Conservation (phyloP, 2,113 vertebrate species). For the Sciurus niger region DNA sequence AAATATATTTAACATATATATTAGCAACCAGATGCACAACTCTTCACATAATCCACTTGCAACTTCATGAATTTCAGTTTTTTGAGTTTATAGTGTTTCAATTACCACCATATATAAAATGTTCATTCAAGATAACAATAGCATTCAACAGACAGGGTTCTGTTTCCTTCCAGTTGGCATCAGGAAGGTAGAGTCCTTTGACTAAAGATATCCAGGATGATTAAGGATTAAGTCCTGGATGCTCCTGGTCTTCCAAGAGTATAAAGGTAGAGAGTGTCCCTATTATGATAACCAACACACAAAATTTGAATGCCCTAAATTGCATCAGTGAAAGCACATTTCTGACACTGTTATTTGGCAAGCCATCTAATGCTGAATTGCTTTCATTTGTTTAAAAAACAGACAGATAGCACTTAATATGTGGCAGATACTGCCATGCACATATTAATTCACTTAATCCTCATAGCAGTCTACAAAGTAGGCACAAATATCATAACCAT, state of each 20-base stretch:
- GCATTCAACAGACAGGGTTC: neutral
- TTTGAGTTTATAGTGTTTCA: neutral
- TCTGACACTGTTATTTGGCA: neutral
- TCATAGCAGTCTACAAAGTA: neutral
- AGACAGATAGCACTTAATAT: neutral
- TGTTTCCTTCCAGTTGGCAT: neutral
- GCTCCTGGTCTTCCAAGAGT: neutral
- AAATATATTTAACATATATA: neutral
- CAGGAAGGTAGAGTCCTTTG: neutral
- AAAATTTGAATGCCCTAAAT: neutral
- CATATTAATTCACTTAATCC: neutral
- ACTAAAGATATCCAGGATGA: neutral
- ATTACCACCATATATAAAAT: neutral
- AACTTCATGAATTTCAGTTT: neutral
- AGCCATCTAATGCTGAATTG: neutral
- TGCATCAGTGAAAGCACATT: neutral
- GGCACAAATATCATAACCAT: neutral
- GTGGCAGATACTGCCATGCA: neutral
- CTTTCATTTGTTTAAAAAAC: neutral
- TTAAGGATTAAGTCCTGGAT: neutral
- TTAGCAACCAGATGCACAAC: neutral
- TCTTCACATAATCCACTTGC: neutral
- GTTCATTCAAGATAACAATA: conserved; percentile 1
- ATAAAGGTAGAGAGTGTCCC: neutral
- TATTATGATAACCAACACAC: neutral